Base-by-base conservation (phyloP, 2,113 vertebrate species). In the Gulo gulo region DNA sequence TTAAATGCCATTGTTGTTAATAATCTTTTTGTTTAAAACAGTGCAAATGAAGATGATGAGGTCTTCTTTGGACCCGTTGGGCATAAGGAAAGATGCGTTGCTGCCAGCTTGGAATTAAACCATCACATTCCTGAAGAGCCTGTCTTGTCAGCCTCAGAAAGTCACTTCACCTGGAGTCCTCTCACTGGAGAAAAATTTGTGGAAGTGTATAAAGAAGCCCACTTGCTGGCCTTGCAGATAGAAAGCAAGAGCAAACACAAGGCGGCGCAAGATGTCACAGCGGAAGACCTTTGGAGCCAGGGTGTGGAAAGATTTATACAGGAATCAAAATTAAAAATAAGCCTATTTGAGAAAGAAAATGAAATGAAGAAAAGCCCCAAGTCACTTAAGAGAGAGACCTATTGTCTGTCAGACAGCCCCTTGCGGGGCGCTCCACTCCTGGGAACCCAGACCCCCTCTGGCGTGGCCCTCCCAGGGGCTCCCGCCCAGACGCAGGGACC, bases 131-230 rank as follows among this genome's bases (percentile, higher is more conserved):
- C 92, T 18, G 90, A 57, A 52, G 97, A 61, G 0, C 50, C 2
- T 2, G 18, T 0, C 10, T 34, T 4, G 65, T 18, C 50, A 13
- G 83, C 67, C 31, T 93, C 92, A 42, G 98, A 98, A 12, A 85
- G 98, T 36, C 52, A 71, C n/a, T n/a, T 42, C 0, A 39, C 13
- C 1, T 99, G 99, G 99, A 99, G 99, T 79, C 99, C 99, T 0
- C 98, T 99, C 63, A 94, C 98, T 0, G 99, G 98, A 73, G 99
- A 99, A 16, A 99, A 99, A 94, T 99, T 99, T 92, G 99, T 99
- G 24, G 99, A 99, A 71, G 99, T 99, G 63, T 99, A 98, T 91
- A 99, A 99, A 97, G 99, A 99, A 98, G 99, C 99, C 26, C 99
- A 96, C 90, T 96, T 98, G 61, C 57, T 99, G 67, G 99, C 99